Evolutionary conservation across 2,113 vertebrate genomes (phyloP).

Genomic region (human): DNA sequence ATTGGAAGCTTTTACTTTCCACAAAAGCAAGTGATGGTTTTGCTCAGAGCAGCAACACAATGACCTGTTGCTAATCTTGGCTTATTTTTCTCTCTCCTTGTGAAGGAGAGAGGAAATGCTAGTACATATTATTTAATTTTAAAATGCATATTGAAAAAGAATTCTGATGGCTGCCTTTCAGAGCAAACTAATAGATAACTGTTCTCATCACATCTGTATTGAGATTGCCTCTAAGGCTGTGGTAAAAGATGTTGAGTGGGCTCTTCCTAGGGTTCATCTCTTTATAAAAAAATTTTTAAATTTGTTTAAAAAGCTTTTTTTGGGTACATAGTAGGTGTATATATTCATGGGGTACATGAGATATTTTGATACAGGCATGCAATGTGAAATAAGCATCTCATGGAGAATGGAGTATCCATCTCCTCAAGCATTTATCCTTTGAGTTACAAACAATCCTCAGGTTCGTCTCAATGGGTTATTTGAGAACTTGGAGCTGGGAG

Average conservation of each 20-base stretch:
- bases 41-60: neutral
- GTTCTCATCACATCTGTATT: neutral
- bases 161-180: neutral
- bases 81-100: slow-evolving; percentile 16
- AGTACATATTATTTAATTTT: neutral
- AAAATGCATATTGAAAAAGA: neutral
- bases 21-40: neutral
- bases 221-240: neutral
- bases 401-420: too few relatives aligned
- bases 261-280: neutral
- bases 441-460: too few relatives aligned
- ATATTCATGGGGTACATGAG: too few relatives aligned
- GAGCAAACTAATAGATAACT: neutral
- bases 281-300: too few relatives aligned
- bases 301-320: too few relatives aligned
- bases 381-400: too few relatives aligned
- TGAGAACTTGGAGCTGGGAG: neutral
- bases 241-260: neutral
- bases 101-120: neutral
- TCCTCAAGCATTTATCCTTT: too few relatives aligned
- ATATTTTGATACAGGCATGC: too few relatives aligned
- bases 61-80: neutral
- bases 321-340: too few relatives aligned
- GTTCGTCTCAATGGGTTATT: neutral
- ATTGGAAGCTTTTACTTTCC: neutral